Conservation (phyloP, 2,113 vertebrate species). For the Sigmodon hispidus region DNA sequence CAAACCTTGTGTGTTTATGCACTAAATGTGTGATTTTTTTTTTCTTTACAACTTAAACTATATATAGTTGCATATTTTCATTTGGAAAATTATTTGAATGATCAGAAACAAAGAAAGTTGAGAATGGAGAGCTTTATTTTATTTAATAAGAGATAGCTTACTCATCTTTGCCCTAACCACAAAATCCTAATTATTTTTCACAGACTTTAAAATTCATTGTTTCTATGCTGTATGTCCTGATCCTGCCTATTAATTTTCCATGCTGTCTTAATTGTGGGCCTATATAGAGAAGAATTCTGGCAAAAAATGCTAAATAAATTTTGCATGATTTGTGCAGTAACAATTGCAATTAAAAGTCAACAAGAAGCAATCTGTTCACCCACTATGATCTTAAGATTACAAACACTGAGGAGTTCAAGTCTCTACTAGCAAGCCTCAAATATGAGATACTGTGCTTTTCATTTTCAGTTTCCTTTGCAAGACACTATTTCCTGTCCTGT, state of each 20-base stretch:
- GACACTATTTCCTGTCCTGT: slow-evolving; percentile 20
- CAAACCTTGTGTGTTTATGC: not conserved
- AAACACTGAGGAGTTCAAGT: not conserved
- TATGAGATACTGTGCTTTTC: slow-evolving; percentile 21
- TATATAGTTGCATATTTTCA: not conserved
- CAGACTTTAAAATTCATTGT: not conserved
- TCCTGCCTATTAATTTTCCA: not conserved
- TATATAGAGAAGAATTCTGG: not conserved
- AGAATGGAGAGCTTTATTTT: not conserved
- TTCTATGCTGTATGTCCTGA: not conserved
- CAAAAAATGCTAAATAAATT: not conserved
- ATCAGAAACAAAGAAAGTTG: slow-evolving; percentile 3
- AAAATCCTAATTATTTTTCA: not conserved
- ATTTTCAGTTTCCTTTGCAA: slow-evolving; percentile 47
- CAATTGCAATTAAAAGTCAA: slow-evolving; percentile 20
- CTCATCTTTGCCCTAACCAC: not conserved
- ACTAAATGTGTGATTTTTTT: not conserved
- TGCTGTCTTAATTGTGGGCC: not conserved
- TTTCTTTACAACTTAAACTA: not conserved
- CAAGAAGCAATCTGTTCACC: not conserved
- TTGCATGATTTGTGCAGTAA: slow-evolving; percentile 13
- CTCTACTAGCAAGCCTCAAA: slow-evolving; percentile 50
- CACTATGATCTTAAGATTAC: not conserved
- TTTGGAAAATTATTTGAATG: not conserved
- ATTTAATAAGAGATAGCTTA: not conserved